Evolutionary conservation across 2,797 vertebrate genomes (phyloP).

Genomic region (Pseudotriccus pelzelni): DNA sequence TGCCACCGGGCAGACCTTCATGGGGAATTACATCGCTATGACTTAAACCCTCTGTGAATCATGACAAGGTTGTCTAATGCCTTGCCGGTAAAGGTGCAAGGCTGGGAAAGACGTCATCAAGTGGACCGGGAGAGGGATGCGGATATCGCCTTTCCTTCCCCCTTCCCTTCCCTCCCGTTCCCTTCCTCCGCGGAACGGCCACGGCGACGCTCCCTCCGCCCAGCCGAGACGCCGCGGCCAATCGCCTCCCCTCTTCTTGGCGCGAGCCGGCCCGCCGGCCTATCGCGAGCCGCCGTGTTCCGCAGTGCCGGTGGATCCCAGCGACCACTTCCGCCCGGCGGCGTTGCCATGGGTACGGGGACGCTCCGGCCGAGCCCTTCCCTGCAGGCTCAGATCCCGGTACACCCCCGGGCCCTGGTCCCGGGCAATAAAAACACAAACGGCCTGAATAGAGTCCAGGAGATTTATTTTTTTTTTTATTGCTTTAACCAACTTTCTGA

Average conservation of each 20-base stretch:
- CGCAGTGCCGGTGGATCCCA: rapidly evolving
- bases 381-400: neutral
- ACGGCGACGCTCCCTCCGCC: rapidly evolving
- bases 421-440: neutral
- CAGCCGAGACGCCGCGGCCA: neutral
- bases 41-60: neutral
- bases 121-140: rapidly evolving
- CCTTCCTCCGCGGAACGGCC: too few relatives aligned
- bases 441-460: neutral
- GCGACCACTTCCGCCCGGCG: neutral
- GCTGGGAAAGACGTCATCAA: neutral
- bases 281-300: neutral
- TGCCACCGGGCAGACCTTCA: neutral
- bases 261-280: neutral
- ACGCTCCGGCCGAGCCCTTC: neutral
- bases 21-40: rapidly evolving
- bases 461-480: constrained; percentile 76
- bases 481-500: constrained; percentile 76
- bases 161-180: neutral
- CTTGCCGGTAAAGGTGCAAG: rapidly evolving
- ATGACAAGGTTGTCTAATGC: rapidly evolving
- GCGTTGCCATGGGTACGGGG: neutral
- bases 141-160: rapidly evolving
- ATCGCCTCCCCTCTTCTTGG: neutral
- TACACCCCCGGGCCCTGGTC: neutral